phyloP scores from a whole-genome alignment of 1,140 invertebrate species.

The Calycopis cecrops region DNA sequence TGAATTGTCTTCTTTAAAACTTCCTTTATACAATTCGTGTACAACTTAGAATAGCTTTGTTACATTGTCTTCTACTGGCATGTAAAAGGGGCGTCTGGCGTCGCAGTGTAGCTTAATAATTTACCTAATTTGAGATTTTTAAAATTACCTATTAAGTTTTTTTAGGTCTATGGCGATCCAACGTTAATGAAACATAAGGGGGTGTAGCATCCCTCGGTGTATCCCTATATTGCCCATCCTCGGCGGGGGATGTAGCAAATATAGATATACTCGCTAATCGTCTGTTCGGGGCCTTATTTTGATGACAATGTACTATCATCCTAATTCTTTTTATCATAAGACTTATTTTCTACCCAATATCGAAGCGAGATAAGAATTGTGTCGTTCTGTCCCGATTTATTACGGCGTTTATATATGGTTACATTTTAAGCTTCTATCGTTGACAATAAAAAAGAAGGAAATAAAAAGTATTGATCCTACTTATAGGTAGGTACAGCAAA shows the following conservation, averaged over 20 bases:
- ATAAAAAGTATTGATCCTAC: no score
- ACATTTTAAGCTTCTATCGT: no score
- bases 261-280: conserved; percentile 53
- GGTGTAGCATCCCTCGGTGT: conserved; percentile 47
- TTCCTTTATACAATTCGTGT: no score
- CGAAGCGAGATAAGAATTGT: neutral
- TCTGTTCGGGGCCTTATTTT: conserved; percentile 21
- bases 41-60: no score
- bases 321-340: neutral
- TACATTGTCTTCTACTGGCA: no score
- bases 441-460: no score
- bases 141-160: conserved; percentile 34
- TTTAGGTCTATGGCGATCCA: conserved; percentile 33
- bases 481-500: no score
- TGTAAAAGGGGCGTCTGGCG: no score
- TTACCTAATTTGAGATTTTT: conserved; percentile 11
- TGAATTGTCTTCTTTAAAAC: no score
- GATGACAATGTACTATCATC: neutral
- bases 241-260: conserved; percentile 38
- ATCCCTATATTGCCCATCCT: conserved; percentile 50
- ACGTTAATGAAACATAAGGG: conserved; percentile 73
- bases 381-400: neutral
- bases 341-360: neutral
- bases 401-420: neutral
- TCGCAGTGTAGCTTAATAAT: conserved; percentile 10